Conservation (phyloP, 2,113 vertebrate genomes). For the Pao palembangensis region DNA sequence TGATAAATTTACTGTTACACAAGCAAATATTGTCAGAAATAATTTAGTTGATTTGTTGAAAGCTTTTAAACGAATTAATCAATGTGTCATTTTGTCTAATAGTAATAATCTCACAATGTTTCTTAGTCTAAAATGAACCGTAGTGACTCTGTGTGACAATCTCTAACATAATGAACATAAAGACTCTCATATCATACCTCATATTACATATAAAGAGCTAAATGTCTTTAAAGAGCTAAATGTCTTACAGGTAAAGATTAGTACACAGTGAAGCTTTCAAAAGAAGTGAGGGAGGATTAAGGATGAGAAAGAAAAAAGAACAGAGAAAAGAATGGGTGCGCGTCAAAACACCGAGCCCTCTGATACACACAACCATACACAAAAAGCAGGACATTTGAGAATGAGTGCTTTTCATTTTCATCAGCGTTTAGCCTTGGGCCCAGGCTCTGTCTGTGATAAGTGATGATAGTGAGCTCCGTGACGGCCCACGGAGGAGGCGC, state of each 20-base stretch:
- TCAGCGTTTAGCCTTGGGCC: conserved; percentile 70
- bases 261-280: no score
- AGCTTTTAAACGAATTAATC: background rate
- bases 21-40: no score
- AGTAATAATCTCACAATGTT: no score
- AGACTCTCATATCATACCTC: no score
- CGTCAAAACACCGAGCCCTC: conserved; percentile 1
- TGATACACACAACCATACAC: conserved; percentile 24
- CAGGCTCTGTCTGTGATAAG: conserved; percentile 68
- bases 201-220: no score
- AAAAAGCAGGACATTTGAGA: conserved; percentile 51
- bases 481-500: conserved; percentile 62
- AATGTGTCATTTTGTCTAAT: background rate
- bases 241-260: no score
- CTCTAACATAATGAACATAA: no score
- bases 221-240: no score
- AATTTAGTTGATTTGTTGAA: background rate
- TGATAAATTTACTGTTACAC: no score
- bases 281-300: background rate
- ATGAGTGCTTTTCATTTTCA: conserved; percentile 64
- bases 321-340: conserved; percentile 3
- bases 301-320: background rate
- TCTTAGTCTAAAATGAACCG: no score
- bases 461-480: conserved; percentile 64
- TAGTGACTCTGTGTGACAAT: no score